Evolutionary conservation across 2,797 vertebrate genomes (phyloP), one percentile per base, ranked within the genome.

Genomic region (Todus mexicanus): DNA sequence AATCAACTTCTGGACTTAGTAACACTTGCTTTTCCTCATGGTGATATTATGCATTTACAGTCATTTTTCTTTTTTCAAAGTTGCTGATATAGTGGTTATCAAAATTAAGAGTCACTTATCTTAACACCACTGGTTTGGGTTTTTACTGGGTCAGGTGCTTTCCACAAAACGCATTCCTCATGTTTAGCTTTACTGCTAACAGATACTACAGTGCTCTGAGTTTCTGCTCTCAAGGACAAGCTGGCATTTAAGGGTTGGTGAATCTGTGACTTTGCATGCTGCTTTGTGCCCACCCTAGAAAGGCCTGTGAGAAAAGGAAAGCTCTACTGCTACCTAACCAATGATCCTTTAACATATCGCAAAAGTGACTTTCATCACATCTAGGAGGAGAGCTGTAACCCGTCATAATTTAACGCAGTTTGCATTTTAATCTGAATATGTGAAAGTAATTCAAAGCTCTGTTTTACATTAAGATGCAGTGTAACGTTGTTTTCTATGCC

Each of bases 241-340:
- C 22, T 85, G 82, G 66, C 64, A 68, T 92, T 92, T 85, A 84
- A 80, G 73, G 63, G 38, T 60, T 87, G 79, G 63, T 93, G 73
- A 45, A 23, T 83, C 25, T n/a, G n/a, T n/a, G n/a, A n/a, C n/a
- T 83, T 66, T 75, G 42, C 29, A 7, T 2, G 29, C 51, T 84
- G 37, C 43, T 70, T 59, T 87, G 56, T 73, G 78, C 37, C 91
- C 92, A 79, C 29, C 88, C 54, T 48, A 26, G 45, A 53, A 91
- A 45, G 37, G n/a, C 74, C 51, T 69, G 17, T 20, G 70, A 84
- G 78, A 50, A 66, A 77, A 81, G 63, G 57, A 88, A 79, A 90
- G 66, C 27, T 75, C 68, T 83, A 50, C 61, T 48, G 75, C 81
- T 92, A 40, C 64, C 77, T 92, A 87, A 85, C 37, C 73, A 83